A percentile compares a stretch with the other conserved stretches of the same genome.
Conservation (phyloP, 2,888 invertebrate species). For the Helicoverpa assulta region DNA sequence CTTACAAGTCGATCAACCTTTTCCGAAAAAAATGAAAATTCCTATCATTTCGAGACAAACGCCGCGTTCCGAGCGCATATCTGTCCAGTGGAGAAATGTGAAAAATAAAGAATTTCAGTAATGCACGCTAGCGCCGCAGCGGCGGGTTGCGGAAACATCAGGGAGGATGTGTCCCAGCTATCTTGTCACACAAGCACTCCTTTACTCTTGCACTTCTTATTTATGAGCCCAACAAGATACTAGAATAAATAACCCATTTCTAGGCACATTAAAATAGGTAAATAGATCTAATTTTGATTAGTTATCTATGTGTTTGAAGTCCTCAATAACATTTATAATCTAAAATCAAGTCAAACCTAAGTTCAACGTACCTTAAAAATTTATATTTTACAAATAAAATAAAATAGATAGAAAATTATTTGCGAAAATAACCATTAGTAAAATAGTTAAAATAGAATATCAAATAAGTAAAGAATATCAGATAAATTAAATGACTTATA, state of each 20-base stretch:
- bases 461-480: neutral
- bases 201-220: slow-evolving; percentile 79
- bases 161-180: slow-evolving; percentile 79
- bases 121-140: slow-evolving; percentile 76
- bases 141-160: slow-evolving; percentile 75
- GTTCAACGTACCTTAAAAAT: no score
- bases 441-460: no score
- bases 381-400: no score
- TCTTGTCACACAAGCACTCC: slow-evolving; percentile 84
- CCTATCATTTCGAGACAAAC: slow-evolving; percentile 35
- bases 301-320: no score
- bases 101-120: slow-evolving; percentile 83
- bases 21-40: slow-evolving; percentile 7
- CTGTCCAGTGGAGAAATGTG: slow-evolving; percentile 65
- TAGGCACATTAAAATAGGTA: slow-evolving; percentile 50
- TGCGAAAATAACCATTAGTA: no score
- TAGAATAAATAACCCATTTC: slow-evolving; percentile 75
- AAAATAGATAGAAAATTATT: no score
- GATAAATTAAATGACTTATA: neutral
- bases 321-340: no score
- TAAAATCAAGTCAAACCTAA: no score
- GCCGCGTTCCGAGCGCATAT: slow-evolving; percentile 66
- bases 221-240: slow-evolving; percentile 80
- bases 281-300: no score
- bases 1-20: neutral